Base-by-base conservation (phyloP, 30 jellyfish, hydroid and myxozoan species). In the Aurelia aurita complex sp. Pacific region DNA sequence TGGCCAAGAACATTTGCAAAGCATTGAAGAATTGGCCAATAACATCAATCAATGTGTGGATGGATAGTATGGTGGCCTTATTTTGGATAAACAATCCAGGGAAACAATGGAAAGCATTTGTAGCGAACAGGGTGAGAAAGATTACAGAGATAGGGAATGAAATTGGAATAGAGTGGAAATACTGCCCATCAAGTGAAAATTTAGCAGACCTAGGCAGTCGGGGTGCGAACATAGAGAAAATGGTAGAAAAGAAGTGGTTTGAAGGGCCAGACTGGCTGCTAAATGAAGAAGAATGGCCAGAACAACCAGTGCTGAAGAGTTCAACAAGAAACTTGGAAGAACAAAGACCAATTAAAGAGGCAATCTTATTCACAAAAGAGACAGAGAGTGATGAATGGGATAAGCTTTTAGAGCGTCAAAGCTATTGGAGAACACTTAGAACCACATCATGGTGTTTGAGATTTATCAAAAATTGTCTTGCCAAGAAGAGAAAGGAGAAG, bases 231-330 rank as follows among this genome's bases (percentile, higher is more conserved):
- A 62, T 78, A 32, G 79, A 63, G 67, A 78, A 78, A 50, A 78
- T 17, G 62, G 66, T 10, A 52, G 36, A 63, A n/a, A 61, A 59
- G 35, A 35, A 53, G n/a, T 78, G 87, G 79, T 57, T 78, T 61
- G 66, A 78, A 23, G 88, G 79, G n/a, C 85, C 54, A 5, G 23
- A 64, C 34, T 83, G 82, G 85, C 68, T 83, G 42, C 17, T 83
- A 64, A 59, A 83, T 83, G 81, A 83, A 52, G 76, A 72, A 53
- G 46, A 83, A 64, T 83, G 86, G 92, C 92, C 92, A 57, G 74
- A n/a, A 36, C 80, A 83, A 77, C 92, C 92, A 62, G 81, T 14
- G 8, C 52, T 71, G 42, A 71, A 72, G 77, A 81, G 91, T 69
- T 52, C 35, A 42, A 65, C 55, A 65, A 14, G 57, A 70, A 12